Conservation (phyloP, 2,113 vertebrate species). For the Anhinga anhinga region DNA sequence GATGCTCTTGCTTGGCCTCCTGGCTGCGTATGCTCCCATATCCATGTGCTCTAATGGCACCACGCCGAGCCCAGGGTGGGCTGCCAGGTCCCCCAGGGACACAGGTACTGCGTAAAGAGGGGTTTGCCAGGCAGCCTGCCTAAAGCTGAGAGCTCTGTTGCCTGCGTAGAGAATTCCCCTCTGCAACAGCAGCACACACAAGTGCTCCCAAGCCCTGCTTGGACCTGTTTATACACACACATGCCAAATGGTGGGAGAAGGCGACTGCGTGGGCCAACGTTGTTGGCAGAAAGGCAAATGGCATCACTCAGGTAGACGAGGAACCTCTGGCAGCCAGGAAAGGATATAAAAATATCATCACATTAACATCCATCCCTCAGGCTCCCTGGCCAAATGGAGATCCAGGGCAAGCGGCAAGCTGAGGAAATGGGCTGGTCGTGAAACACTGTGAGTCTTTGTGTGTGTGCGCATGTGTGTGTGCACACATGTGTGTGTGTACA, state of each 20-base stretch:
- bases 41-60: neutral
- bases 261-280: neutral
- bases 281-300: neutral
- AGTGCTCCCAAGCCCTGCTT: neutral
- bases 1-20: neutral
- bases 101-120: neutral
- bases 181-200: accelerated
- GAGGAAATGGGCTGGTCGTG: neutral
- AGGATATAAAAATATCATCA: neutral
- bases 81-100: neutral
- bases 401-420: neutral
- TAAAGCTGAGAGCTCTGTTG: neutral
- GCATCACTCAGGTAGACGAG: neutral
- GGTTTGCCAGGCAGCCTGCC: neutral
- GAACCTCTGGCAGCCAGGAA: neutral
- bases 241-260: neutral
- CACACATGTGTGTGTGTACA: no score
- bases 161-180: neutral
- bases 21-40: accelerated
- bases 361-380: neutral
- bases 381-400: neutral
- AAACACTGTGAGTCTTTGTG: neutral
- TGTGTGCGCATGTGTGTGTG: no score
- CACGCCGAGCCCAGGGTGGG: neutral
- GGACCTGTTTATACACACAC: accelerated